Conservation (phyloP, 2,113 vertebrate species). For the Megaceryle maxima region DNA sequence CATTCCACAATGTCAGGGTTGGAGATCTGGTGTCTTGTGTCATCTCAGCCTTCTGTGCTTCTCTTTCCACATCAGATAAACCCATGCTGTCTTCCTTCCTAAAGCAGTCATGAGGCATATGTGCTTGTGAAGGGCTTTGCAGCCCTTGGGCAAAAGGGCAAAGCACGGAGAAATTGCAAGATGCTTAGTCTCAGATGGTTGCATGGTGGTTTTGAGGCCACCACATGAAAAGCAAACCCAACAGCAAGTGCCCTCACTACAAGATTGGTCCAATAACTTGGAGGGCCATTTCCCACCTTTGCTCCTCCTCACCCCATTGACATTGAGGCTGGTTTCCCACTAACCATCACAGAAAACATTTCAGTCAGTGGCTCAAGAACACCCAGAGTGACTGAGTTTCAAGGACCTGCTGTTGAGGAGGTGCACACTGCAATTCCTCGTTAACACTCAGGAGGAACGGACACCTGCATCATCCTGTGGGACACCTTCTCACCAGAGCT, state of each 20-base stretch:
- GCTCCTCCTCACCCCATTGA: background rate
- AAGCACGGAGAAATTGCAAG: background rate
- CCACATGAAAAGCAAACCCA: background rate
- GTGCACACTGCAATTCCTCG: rapidly evolving
- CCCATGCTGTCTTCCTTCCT: rapidly evolving
- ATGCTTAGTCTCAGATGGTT: background rate
- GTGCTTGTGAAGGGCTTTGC: background rate
- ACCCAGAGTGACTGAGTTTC: background rate
- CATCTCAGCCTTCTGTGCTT: background rate
- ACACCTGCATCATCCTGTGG: background rate
- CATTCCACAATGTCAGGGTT: background rate
- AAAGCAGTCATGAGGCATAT: background rate
- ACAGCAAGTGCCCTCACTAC: background rate
- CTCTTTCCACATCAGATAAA: background rate
- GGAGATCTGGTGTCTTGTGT: background rate
- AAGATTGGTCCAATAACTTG: background rate
- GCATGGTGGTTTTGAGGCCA: background rate
- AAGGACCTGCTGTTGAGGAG: background rate
- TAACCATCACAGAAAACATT: background rate
- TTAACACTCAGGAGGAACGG: background rate
- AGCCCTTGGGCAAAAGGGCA: background rate
- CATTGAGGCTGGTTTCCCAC: background rate
- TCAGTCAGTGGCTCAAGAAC: background rate
- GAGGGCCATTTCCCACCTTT: background rate
- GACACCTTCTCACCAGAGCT: background rate